A percentile compares a stretch with the other conserved stretches of the same genome.
These are phyloP conservation scores for Conomelus anceps DNA, from an alignment of 2,888 invertebrate genomes.

Conservation along the genomic window DNA sequence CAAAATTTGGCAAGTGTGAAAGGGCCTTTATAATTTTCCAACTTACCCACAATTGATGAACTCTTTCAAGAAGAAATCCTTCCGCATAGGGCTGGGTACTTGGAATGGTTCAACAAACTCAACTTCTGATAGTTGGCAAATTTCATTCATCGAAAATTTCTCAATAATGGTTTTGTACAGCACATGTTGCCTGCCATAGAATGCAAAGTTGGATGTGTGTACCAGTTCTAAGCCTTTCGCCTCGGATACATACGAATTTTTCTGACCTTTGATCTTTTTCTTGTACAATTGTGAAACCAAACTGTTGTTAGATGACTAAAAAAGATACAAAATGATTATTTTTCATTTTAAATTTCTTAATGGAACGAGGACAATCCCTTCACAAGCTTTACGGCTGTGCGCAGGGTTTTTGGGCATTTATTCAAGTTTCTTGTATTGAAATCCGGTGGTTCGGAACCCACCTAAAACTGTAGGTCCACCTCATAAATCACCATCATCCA, in stretches of 20 bases:
- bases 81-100: neutral
- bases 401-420: too few species aligned
- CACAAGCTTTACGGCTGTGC: too few species aligned
- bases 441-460: too few species aligned
- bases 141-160: neutral
- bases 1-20: too few species aligned
- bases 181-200: neutral
- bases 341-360: too few species aligned
- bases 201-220: neutral
- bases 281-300: neutral
- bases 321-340: too few species aligned
- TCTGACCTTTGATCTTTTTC: neutral
- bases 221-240: neutral
- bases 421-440: too few species aligned
- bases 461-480: too few species aligned
- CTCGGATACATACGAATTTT: neutral
- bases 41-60: neutral
- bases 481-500: too few species aligned
- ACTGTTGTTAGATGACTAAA: neutral
- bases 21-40: too few species aligned
- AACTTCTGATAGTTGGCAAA: neutral
- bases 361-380: too few species aligned
- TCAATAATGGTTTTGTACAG: neutral
- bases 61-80: neutral
- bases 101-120: neutral